Conservation (phyloP, 2,888 invertebrate species). For the Strigamia transsilvanica region DNA sequence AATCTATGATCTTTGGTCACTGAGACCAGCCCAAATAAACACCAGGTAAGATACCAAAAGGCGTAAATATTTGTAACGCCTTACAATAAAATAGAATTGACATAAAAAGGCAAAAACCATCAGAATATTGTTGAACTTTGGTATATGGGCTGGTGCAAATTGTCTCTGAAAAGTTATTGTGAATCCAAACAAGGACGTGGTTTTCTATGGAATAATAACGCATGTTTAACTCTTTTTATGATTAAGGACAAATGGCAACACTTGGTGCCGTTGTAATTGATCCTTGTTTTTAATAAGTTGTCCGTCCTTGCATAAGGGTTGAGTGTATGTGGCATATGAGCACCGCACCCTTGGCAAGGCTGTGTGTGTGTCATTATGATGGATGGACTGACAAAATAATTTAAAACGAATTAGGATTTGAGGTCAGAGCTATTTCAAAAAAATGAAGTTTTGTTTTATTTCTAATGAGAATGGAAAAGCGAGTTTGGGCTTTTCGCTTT, state of each 20-base stretch:
- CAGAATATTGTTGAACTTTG: too few relatives aligned
- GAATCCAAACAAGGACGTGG: too few relatives aligned
- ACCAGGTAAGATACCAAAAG: not conserved
- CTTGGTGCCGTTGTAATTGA: not conserved
- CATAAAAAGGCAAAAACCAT: too few relatives aligned
- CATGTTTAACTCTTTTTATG: not conserved
- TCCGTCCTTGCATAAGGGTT: conserved; percentile 5
- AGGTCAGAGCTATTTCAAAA: conserved; percentile 23
- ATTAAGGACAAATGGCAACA: not conserved
- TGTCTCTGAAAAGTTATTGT: too few relatives aligned
- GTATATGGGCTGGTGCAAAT: too few relatives aligned
- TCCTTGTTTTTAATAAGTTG: not conserved
- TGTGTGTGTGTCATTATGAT: conserved; percentile 20
- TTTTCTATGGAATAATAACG: too few relatives aligned
- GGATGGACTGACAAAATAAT: conserved; percentile 32
- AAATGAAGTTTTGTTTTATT: not conserved
- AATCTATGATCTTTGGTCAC: not conserved
- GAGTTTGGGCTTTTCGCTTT: not conserved
- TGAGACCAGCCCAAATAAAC: not conserved
- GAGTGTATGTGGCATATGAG: conserved; percentile 24
- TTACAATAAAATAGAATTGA: not conserved
- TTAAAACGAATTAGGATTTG: conserved; percentile 23
- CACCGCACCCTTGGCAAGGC: conserved; percentile 43
- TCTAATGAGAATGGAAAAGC: not conserved
- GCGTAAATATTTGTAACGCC: not conserved